Conservation (phyloP, 2,113 vertebrate genomes). For the Mus musculus region GRCm39 chr5:122612501-122613000, state of each 20-base stretch:
- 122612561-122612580: too few species aligned
- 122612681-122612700: not conserved
- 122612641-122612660: not conserved
- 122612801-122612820: not conserved
- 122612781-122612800: not conserved
- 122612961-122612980: too few species aligned
- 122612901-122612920: too few species aligned
- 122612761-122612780: not conserved
- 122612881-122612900: too few species aligned
- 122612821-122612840: not conserved
- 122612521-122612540: not conserved
- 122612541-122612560: not conserved
- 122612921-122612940: too few species aligned
- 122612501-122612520: not conserved
- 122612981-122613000: too few species aligned
- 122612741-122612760: not conserved
- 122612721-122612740: not conserved
- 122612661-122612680: not conserved
- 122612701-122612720: not conserved
- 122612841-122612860: not conserved
- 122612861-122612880: too few species aligned
- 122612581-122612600: not conserved
- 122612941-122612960: too few species aligned
- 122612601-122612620: not conserved
- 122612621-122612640: not conserved